Base-by-base conservation (phyloP, 2,113 vertebrate species). In the Lichenostomus cassidix region DNA sequence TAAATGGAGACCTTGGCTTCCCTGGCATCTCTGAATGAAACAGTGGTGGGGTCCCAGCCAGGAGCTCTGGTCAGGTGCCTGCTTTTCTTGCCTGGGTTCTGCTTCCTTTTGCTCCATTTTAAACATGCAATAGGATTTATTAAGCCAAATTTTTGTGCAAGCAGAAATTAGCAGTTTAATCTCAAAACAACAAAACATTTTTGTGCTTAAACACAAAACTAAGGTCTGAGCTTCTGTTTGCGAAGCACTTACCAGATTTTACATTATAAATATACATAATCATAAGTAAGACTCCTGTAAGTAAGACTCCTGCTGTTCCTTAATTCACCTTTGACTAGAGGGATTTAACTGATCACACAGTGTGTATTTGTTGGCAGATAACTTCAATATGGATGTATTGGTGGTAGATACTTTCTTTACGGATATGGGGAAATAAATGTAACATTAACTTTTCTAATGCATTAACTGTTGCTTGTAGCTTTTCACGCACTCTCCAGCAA, bases 41-140 rank as follows among this genome's bases (percentile, higher is more conserved):
- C 1, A 5, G 37, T 1, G 2, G 14, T 1, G 1, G 16, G 4
- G 10, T 58, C 25, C 39, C 27, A 80, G 33, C 28, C 33, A 42
- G 52, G 50, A 83, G 41, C 49, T 65, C 44, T 83, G 27, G 41
- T 89, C 27, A 52, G 35, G 12, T 70, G 8, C 12, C 24, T n/a
- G 41, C 28, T 91, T 81, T 83, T 50, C 15, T 83, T 6, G 0
- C 23, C 33, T 62, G 33, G 49, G 3, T 55, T 79, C 44, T 68
- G 49, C 33, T 67, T 53, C 49, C 14, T 18, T 71, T 62, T 62
- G 31, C 13, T 89, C 9, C 0, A 0, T 55, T 93, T 86, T 58
- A 47, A 83, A 71, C 24, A 28, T 65, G 12, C 28, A 63, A 37
- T 49, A 55, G 39, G 41, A 56, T 5, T 82, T 31, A 33, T 70